Evolutionary conservation across 2,888 invertebrate genomes (phyloP), one percentile per base, ranked within the genome.

Genomic region (Sericinus montela): DNA sequence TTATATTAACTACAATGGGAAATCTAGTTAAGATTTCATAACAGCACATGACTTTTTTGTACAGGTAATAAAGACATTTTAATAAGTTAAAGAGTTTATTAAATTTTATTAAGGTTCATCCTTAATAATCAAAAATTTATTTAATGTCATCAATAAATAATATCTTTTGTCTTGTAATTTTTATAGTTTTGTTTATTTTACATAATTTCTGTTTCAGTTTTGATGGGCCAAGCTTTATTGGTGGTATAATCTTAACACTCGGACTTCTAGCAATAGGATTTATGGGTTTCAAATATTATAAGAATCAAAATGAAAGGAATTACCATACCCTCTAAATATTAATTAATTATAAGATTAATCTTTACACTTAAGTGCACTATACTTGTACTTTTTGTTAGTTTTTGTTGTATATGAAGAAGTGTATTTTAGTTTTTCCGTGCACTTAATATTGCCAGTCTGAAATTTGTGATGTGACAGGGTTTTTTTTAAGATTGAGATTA

Each of bases 241-340:
- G 97, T 25, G 97, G 97, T 36, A 96, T 97, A 53, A 93, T 97
- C 23, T 84, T 97, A 51, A 93, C 95, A 7, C 80, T 93, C 15
- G 96, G 95, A 28, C 77, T 97, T 14, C 90, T 95, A 46, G 95
- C 94, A 8, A 93, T 97, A 50, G 93, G 93, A 1, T 93, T 94
- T 79, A 93, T 97, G 66, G 94, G 94, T 30, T 94, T 94, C 88
- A 96, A 96, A 75, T 96, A 96, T 80, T 97, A 96, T 89, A 95
- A 94, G 78, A 93, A 95, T 54, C 93, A 94, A 69, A 94, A 94
- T 51, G 96, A 95, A 76, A 91, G 93, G 61, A 96, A 95, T 82
- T 97, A 97, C 80, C 96, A 95, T 70, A 96, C 96, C 53, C 92
- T 97, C 75, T 97, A 94, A 94, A 83, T 48, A 59, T 65, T 28